A percentile compares a stretch with the other conserved stretches of the same genome.
These are phyloP conservation scores for mouse (Mus musculus) DNA, from an alignment of 2,113 vertebrate species.

Conservation along the genomic window DNA sequence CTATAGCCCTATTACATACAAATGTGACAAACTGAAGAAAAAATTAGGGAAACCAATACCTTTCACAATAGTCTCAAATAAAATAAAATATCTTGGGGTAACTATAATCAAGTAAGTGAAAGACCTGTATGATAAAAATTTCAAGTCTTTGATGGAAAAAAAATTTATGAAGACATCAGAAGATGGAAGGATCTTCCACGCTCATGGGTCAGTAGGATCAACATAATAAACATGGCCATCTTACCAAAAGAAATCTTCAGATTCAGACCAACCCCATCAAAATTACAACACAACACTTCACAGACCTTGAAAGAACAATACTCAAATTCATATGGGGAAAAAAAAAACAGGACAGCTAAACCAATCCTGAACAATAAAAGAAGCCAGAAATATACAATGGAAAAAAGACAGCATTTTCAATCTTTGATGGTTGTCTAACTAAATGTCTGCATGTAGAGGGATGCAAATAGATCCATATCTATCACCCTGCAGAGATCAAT, in stretches of 20 bases:
- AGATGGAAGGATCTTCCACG: too few species aligned
- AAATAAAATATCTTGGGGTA: not conserved
- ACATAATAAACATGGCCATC: too few species aligned
- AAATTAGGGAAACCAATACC: not conserved
- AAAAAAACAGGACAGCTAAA: too few species aligned
- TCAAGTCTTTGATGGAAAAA: not conserved
- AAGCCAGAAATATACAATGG: not conserved
- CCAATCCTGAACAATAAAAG: not conserved
- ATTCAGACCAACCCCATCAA: too few species aligned
- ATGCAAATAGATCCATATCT: not conserved
- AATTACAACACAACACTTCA: too few species aligned
- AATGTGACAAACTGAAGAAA: not conserved
- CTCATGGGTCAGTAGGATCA: too few species aligned
- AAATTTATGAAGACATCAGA: not conserved
- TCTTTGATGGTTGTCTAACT: not conserved
- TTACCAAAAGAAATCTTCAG: too few species aligned
- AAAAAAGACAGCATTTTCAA: not conserved
- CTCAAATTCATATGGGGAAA: too few species aligned
- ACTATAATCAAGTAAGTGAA: not conserved
- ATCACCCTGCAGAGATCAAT: not conserved
- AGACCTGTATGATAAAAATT: not conserved
- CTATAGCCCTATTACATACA: not conserved
- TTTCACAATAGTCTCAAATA: not conserved
- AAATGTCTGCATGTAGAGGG: not conserved
- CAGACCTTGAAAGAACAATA: too few species aligned